Percentiles rank a stretch among this genome's conserved stretches.
These are phyloP conservation scores for Azorinus chamasolen DNA, from an alignment of 2,888 invertebrate species.

Conservation along the genomic window DNA sequence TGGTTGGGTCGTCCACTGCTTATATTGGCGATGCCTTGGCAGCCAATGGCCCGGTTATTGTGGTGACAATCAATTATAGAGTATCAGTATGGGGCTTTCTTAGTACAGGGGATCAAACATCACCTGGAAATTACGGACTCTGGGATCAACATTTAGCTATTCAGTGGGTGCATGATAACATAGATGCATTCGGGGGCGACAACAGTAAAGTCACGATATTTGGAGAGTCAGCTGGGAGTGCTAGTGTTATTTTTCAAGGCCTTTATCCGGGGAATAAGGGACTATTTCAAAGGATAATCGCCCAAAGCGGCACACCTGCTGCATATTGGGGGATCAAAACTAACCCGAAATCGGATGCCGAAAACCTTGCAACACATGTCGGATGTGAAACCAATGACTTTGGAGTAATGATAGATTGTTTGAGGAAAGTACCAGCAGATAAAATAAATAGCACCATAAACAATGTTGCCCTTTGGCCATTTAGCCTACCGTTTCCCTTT, in stretches of 20 bases:
- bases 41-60: constrained; percentile 54
- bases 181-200: constrained; percentile 89
- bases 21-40: constrained; percentile 65
- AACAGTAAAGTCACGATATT: constrained; percentile 96
- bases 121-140: constrained; percentile 89
- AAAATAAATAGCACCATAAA: neutral
- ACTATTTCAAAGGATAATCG: constrained; percentile 92
- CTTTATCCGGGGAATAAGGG: constrained; percentile 95
- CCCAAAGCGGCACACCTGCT: constrained; percentile 96
- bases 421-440: neutral
- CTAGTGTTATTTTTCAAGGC: constrained; percentile 91
- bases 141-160: constrained; percentile 97
- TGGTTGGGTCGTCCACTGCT: constrained; percentile 60
- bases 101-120: constrained; percentile 59
- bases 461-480: neutral
- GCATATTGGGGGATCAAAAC: constrained; percentile 97
- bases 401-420: neutral
- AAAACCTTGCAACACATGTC: constrained; percentile 93
- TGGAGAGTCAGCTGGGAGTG: constrained; percentile 98
- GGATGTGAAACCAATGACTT: constrained; percentile 88
- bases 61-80: constrained; percentile 74
- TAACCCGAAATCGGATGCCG: constrained; percentile 91
- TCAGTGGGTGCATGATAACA: constrained; percentile 85
- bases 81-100: constrained; percentile 75
- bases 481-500: neutral